Percentiles rank a stretch among this genome's conserved stretches.
These are phyloP conservation scores for Rapana venosa DNA, from an alignment of 2,888 invertebrate genomes.

Conservation along the genomic window DNA sequence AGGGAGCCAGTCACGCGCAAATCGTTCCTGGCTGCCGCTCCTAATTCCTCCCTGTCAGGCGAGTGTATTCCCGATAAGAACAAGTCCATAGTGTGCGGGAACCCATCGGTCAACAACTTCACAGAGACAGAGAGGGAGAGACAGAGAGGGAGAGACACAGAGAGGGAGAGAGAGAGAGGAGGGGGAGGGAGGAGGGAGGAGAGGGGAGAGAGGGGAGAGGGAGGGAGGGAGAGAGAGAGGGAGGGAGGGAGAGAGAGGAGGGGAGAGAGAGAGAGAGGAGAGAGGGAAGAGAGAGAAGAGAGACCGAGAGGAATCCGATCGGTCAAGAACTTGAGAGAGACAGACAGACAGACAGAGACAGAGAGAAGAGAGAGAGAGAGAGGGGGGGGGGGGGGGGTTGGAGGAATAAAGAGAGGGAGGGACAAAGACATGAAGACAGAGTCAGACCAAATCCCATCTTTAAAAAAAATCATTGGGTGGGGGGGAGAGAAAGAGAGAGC, in stretches of 20 bases:
- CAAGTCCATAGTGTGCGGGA: neutral
- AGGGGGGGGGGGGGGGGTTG: neutral
- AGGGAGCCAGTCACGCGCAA: neutral
- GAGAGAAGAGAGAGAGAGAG: constrained; percentile 12
- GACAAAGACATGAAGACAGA: no score
- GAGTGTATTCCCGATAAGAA: neutral
- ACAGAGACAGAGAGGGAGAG: neutral
- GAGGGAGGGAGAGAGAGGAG: neutral
- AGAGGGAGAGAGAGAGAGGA: neutral
- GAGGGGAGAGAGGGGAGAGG: neutral
- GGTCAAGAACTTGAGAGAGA: neutral
- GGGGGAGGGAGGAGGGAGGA: neutral
- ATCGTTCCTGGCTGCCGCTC: neutral
- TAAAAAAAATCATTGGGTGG: no score
- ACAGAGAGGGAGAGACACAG: constrained; percentile 10
- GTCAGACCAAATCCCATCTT: no score
- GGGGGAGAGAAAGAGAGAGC: neutral
- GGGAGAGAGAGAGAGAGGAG: neutral
- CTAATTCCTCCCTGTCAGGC: constrained; percentile 1
- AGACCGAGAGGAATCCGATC: neutral
- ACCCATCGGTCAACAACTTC: neutral
- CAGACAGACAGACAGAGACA: neutral
- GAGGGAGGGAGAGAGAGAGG: neutral
- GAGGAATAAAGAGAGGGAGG: constrained; percentile 30
- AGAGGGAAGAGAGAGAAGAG: neutral